Evolutionary conservation across 1,140 invertebrate genomes (phyloP), one percentile per base, ranked within the genome.

Genomic region (Megalonaias nervosa): DNA sequence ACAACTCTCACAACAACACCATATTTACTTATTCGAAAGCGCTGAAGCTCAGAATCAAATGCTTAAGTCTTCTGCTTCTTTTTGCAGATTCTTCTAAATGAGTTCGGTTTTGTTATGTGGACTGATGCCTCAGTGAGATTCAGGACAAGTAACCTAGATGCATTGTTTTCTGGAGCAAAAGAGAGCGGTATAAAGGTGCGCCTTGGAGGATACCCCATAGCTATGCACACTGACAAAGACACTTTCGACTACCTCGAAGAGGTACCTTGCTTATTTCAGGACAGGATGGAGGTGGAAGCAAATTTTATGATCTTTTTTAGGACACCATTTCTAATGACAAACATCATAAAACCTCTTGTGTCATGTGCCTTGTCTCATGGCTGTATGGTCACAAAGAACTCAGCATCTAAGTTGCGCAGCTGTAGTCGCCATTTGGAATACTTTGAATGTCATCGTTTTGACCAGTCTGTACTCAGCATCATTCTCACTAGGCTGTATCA

Each of bases 401-500:
- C 57, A 48, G 38, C 38, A 9, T 48, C 38, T 48, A 48, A 9
- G 38, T 48, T 48, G 38, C 38, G 38, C 38, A 48, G 59, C 48
- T 76, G 74, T 76, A 60, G 58, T 58, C 19, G 23, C 57, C 21
- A 19, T 26, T 17, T 67, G 38, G 38, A 48, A 48, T 78, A 78
- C 58, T 74, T 73, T 74, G 71, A 73, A 38, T 78, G 76, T 66
- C 76, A 78, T 64, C 55, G 76, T 57, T 78, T 78, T 67, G 76
- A 78, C 66, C 76, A 78, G 26, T 78, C 76, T 61, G 58, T 74
- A 55, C 65, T 78, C 13, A 78, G 76, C 69, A 73, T 78, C 68
- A 67, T 78, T 61, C 11, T 72, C 11, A 21, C 67, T 21, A 66
- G 75, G 58, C 60, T 77, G 48, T 77, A 71, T 61, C 55, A 67